These are phyloP conservation scores for Drosophila meridiana DNA, from an alignment of 2,888 invertebrate species.

Conservation along the genomic window DNA sequence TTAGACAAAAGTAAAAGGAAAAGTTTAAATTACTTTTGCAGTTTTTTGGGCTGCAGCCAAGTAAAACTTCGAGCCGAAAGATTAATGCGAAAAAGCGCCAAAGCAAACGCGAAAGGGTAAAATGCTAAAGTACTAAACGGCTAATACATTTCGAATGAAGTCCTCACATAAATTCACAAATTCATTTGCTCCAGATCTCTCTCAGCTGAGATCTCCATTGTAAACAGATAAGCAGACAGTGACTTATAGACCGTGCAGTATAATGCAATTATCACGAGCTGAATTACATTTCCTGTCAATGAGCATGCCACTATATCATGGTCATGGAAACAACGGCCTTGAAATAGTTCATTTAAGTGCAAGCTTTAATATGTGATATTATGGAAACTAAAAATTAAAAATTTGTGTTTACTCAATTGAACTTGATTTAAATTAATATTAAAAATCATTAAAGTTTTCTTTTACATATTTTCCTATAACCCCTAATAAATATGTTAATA, in stretches of 20 bases:
- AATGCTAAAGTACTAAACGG: constrained; percentile 43
- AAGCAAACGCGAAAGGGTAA: constrained; percentile 59
- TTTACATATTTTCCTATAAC: no score
- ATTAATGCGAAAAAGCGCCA: constrained; percentile 66
- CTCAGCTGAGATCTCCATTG: constrained; percentile 35
- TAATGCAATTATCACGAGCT: constrained; percentile 5
- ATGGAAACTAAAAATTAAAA: neutral
- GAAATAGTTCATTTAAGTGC: neutral
- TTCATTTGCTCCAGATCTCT: constrained; percentile 23
- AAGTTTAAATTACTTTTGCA: constrained; percentile 77
- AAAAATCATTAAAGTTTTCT: no score
- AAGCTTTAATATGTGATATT: neutral
- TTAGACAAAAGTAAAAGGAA: constrained; percentile 70
- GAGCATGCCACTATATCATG: neutral
- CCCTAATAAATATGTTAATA: no score
- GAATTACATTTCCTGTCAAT: constrained; percentile 17
- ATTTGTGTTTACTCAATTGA: neutral
- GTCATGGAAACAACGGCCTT: neutral
- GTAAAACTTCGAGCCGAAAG: constrained; percentile 59
- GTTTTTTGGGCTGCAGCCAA: constrained; percentile 48
- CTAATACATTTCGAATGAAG: constrained; percentile 61
- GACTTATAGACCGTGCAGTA: constrained; percentile 18
- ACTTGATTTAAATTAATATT: no score
- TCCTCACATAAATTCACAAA: constrained; percentile 41
- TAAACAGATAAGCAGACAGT: constrained; percentile 31